Base-by-base conservation (phyloP, 2,113 vertebrate genomes). In the Rhodinocichla rosea region DNA sequence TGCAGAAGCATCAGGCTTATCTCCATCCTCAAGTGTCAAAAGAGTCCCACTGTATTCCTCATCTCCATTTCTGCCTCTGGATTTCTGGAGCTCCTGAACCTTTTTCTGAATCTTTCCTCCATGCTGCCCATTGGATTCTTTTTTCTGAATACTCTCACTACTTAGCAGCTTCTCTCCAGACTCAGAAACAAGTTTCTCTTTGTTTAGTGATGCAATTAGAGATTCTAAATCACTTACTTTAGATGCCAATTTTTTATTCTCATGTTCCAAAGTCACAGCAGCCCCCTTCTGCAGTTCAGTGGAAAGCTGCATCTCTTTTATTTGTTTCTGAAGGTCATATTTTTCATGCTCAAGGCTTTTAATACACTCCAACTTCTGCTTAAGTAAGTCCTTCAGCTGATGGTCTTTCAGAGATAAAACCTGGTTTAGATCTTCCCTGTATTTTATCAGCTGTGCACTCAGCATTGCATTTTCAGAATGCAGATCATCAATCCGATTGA, bases 401-500 rank as follows among this genome's bases (percentile, higher is more conserved):
- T 98, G 98, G 95, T 99, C 98, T 87, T 99, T 99, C 33, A 99
- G 95, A 33, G 98, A 98, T 18, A 99, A 93, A 42, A 99, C 98
- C n/a, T 99, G 98, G 64, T 99, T 99, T 23, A 99, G 89, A 76
- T 99, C 99, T 80, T 99, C 98, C 87, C 98, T 97, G 89, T 99
- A 99, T 11, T 98, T 98, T 53, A 99, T 96, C 50, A 99, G 97
- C 39, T 99, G 99, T 18, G 99, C 99, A 95, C 97, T 98, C 33
- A 99, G 98, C 99, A 99, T 98, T 3, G 99, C 99, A 8, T 99
- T 99, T 97, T 99, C 98, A 11, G 99, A 99, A 94, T 99, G 99
- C 24, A 99, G 98, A 94, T 99, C 99, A 62, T 99, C 99, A 94
- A 98, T 98, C 82, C 98, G 98, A 92, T 99, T 98, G 22, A 99